Base-by-base conservation (phyloP, 2,888 invertebrate genomes). In the Diarsia brunnea region DNA sequence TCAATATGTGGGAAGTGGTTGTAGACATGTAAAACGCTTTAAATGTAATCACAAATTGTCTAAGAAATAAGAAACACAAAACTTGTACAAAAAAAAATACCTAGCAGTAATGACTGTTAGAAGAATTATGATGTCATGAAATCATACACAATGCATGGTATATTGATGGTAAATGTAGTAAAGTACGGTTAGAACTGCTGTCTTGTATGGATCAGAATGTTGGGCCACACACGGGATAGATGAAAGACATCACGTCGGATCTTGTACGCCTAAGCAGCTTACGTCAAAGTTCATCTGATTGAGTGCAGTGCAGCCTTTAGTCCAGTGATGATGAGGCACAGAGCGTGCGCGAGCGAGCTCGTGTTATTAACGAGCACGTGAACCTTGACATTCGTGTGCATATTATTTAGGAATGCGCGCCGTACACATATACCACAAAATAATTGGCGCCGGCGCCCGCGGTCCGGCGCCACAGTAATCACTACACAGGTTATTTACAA, bases 341-440 rank as follows among this genome's bases (percentile, higher is more conserved):
- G 4, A 14, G 14, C 10, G 31, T n/a, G 75, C 51, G 51, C 64
- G 24, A 14, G 63, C 43, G 53, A 60, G 64, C 51, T 31, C 24
- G 19, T 63, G 61, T 61, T 73, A 73, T 70, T 60, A 31, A 63
- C 47, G 58, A 70, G 45, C 63, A 49, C 43, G 38, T 68, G 82
- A 80, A 61, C 84, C 61, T 73, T 82, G 84, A 84, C 84, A 81
- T 84, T 84, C 60, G 64, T 8, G 45, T 69, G 65, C 69, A 73
- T 69, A 83, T 70, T 67, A 70, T 70, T 70, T 64, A 24, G 58
- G 76, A 75, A 84, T 80, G 73, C 70, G 64, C 79, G 47, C 45
- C 38, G 38, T 70, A 43, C 43, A 63, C 58, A 60, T 63, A 24
- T 63, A 68, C 21, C 19, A 63, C 14, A 53, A 43, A 63, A 82